Percentiles rank a stretch among this genome's conserved stretches.
Evolutionary conservation across 2,113 vertebrate genomes (phyloP).

Genomic region (Megaptera novaeangliae): DNA sequence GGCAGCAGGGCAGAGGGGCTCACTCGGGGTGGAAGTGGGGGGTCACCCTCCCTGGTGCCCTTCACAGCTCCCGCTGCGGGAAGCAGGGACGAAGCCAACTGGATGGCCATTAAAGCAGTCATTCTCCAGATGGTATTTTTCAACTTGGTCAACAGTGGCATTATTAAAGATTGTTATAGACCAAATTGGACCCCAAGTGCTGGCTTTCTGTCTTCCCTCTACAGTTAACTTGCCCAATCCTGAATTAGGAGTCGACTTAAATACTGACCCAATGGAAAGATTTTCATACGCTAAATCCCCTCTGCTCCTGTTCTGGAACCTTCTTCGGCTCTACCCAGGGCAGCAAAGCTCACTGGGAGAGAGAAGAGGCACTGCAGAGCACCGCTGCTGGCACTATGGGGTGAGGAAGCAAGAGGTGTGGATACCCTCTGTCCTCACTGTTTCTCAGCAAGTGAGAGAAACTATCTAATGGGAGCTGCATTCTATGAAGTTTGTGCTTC

Average conservation of each 20-base stretch:
- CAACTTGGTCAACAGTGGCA: background rate
- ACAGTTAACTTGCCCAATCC: background rate
- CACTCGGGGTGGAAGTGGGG: background rate
- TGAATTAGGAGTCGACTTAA: background rate
- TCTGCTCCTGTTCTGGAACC: background rate
- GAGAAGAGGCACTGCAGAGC: background rate
- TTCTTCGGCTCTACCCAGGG: background rate
- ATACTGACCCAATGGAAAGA: background rate
- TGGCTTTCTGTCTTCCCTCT: background rate
- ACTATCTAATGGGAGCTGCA: slow-evolving; percentile 11
- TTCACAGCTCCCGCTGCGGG: background rate
- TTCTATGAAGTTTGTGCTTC: slow-evolving; percentile 59
- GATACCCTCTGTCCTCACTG: background rate
- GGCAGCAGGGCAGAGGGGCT: background rate
- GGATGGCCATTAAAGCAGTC: background rate
- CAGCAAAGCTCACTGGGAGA: background rate
- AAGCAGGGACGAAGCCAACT: background rate
- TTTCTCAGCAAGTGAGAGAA: background rate
- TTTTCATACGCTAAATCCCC: background rate
- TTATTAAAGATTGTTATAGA: background rate
- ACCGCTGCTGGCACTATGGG: background rate
- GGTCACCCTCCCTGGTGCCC: background rate
- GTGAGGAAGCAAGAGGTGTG: background rate
- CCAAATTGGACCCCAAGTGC: background rate
- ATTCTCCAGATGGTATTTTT: background rate